phyloP scores from a whole-genome alignment of 2,888 invertebrate genomes.

The Falcaria lacertinaria region DNA sequence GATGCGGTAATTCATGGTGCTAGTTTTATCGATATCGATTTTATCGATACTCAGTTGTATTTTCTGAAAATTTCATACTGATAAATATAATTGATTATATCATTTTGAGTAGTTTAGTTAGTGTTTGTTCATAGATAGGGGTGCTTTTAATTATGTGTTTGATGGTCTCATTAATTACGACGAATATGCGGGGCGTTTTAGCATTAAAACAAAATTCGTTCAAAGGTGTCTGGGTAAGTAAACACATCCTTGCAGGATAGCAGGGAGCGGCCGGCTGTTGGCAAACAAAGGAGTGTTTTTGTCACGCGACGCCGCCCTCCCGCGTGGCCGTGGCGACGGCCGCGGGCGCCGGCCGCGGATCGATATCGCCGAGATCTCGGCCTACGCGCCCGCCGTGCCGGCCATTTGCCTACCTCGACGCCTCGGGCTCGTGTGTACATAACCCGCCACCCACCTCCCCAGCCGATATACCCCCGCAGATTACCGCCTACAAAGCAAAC shows the following conservation, averaged over 20 bases:
- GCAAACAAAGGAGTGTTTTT: slow-evolving; percentile 77
- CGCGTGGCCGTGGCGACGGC: slow-evolving; percentile 68
- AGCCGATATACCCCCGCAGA: slow-evolving; percentile 72
- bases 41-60: no score
- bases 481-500: slow-evolving; percentile 80
- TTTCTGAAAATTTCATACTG: no score
- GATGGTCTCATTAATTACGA: not conserved
- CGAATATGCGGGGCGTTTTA: slow-evolving; percentile 1
- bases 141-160: not conserved
- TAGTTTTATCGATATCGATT: slow-evolving; percentile 41
- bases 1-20: slow-evolving; percentile 26
- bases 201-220: slow-evolving; percentile 11
- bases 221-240: slow-evolving; percentile 28
- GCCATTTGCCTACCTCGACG: slow-evolving; percentile 80
- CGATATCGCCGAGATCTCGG: slow-evolving; percentile 75
- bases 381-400: slow-evolving; percentile 75
- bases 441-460: slow-evolving; percentile 72
- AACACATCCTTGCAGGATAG: slow-evolving; percentile 28
- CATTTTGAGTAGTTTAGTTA: no score
- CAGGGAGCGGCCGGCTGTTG: slow-evolving; percentile 32
- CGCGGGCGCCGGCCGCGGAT: slow-evolving; percentile 64
- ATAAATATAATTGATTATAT: no score
- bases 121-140: not conserved
- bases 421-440: slow-evolving; percentile 78
- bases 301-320: slow-evolving; percentile 65